Conservation (phyloP, 2,888 invertebrate species). For the Oligia latruncula region DNA sequence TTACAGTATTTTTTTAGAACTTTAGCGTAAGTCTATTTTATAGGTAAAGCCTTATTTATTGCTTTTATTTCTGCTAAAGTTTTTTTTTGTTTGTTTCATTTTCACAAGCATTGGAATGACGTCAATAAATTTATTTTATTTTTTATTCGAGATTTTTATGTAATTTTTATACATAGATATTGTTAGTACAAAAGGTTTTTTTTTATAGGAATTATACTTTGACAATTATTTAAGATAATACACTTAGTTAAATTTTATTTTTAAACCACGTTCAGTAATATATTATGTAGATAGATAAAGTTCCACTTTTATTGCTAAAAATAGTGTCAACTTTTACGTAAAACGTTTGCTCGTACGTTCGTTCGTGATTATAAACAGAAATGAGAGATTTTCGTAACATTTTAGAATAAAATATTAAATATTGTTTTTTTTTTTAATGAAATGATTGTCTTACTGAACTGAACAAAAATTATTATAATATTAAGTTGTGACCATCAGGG, state of each 20-base stretch:
- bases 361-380: constrained; percentile 14
- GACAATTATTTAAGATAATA: background rate
- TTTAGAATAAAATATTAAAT: constrained; percentile 3
- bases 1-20: constrained; percentile 48
- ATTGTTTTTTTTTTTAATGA: background rate
- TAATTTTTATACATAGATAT: background rate
- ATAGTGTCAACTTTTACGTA: background rate
- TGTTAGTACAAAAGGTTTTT: constrained; percentile 15
- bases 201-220: background rate
- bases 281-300: background rate
- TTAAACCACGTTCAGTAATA: background rate
- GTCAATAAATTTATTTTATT: background rate
- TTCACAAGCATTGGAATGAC: background rate
- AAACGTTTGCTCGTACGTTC: background rate
- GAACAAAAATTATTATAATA: background rate
- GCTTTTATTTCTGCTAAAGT: background rate
- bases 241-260: background rate
- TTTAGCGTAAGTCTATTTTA: constrained; percentile 24
- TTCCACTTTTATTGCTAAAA: background rate
- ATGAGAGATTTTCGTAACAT: constrained; percentile 8
- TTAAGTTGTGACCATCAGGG: background rate
- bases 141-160: background rate
- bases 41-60: background rate
- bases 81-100: background rate
- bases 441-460: background rate